These are phyloP conservation scores for Otolemur garnettii DNA, from an alignment of 2,113 vertebrate genomes.

Conservation along the genomic window DNA sequence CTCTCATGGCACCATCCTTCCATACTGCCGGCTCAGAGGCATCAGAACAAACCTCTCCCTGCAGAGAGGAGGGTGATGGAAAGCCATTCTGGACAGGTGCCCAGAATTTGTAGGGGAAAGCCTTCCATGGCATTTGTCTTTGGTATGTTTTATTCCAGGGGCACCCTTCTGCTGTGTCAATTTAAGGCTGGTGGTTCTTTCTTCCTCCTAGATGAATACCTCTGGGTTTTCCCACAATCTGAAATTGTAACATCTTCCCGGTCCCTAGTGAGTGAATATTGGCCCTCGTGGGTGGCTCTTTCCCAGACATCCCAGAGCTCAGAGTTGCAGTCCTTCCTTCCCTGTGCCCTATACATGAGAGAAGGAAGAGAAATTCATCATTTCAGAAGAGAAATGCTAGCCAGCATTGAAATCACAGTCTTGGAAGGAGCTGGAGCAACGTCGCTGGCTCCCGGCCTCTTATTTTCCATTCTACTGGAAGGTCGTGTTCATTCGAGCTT, in stretches of 20 bases:
- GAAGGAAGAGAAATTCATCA: not conserved
- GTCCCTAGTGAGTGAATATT: constrained; percentile 71
- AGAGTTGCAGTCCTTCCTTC: constrained; percentile 71
- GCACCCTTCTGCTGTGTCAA: constrained; percentile 21
- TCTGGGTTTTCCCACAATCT: constrained; percentile 73
- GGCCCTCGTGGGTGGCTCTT: not conserved
- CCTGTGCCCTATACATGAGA: constrained; percentile 58
- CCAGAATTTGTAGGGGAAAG: constrained; percentile 54
- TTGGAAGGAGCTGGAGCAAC: constrained; percentile 67
- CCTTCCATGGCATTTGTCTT: not conserved
- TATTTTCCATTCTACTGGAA: constrained; percentile 78
- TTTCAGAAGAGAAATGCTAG: constrained; percentile 67
- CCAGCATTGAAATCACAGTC: constrained; percentile 74
- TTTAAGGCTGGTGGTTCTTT: constrained; percentile 76
- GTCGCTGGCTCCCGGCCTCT: constrained; percentile 73
- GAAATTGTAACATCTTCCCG: constrained; percentile 35
- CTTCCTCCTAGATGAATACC: constrained; percentile 79
- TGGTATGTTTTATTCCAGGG: not conserved
- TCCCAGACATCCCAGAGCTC: constrained; percentile 59
- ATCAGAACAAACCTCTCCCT: not conserved
- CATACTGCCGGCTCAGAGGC: not conserved
- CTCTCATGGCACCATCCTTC: not conserved
- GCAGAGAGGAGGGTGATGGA: not conserved
- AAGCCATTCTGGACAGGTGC: constrained; percentile 60
- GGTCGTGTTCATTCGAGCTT: constrained; percentile 82